phyloP scores from a whole-genome alignment of 2,113 vertebrate genomes.

The Hemiscyllium ocellatum region DNA sequence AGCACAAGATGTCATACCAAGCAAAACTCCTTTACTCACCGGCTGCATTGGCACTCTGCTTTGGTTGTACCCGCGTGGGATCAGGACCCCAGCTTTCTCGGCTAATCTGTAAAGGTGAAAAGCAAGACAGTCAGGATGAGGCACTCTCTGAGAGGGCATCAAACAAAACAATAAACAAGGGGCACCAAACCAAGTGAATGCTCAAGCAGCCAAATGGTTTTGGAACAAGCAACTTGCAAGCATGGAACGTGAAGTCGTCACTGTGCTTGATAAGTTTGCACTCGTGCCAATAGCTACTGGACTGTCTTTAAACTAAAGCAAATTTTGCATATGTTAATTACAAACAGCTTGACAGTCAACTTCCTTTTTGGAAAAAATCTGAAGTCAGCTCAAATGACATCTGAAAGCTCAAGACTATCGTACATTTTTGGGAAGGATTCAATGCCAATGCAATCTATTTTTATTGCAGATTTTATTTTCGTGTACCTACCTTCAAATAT shows the following conservation, averaged over 20 bases:
- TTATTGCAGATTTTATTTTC: neutral
- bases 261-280: neutral
- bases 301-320: neutral
- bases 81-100: slow-evolving; percentile 59
- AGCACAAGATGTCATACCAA: neutral
- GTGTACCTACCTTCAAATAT: neutral
- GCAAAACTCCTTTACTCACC: slow-evolving; percentile 46
- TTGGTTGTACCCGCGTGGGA: slow-evolving; percentile 49
- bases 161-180: neutral
- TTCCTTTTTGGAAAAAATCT: neutral
- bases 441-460: neutral
- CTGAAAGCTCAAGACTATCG: neutral
- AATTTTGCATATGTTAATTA: neutral
- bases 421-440: neutral
- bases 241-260: neutral
- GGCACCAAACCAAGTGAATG: neutral
- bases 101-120: slow-evolving; percentile 59
- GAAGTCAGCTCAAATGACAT: neutral
- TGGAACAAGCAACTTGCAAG: neutral
- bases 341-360: neutral
- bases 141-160: neutral
- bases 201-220: neutral
- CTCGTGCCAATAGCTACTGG: neutral
- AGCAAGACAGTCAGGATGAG: neutral
- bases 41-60: slow-evolving; percentile 43